phyloP scores from a whole-genome alignment of 2,797 vertebrate species.

The Arnoldichthys spilopterus region DNA sequence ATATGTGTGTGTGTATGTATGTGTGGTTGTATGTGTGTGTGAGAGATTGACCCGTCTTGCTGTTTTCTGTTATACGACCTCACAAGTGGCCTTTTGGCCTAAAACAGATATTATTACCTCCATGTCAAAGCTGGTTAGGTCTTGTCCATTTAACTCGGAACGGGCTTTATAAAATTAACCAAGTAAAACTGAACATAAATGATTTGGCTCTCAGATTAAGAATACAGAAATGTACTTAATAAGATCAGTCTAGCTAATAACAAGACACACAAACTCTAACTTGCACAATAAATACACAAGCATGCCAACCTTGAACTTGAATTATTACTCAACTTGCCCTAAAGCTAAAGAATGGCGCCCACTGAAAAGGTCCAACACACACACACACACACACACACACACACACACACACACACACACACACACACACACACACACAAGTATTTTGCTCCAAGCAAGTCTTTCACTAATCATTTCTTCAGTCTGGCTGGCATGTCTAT shows the following conservation, averaged over 20 bases:
- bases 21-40: neutral
- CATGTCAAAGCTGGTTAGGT: neutral
- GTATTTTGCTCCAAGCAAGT: slow-evolving; percentile 30
- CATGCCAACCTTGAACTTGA: neutral
- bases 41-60: slow-evolving; percentile 2
- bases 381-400: neutral
- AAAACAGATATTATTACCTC: slow-evolving; percentile 4
- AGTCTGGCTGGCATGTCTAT: slow-evolving; percentile 23
- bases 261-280: neutral
- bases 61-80: slow-evolving; percentile 19
- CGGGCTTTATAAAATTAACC: neutral
- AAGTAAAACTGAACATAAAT: neutral
- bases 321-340: neutral
- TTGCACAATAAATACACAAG: neutral
- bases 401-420: neutral
- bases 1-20: slow-evolving; percentile 11
- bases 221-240: too few species aligned
- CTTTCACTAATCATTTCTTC: slow-evolving; percentile 41
- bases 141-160: neutral
- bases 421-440: too few species aligned
- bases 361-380: neutral
- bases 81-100: slow-evolving; percentile 5
- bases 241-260: neutral
- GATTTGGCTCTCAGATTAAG: neutral
- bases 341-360: neutral